These are phyloP conservation scores for Amniataba percoides DNA, from an alignment of 2,797 vertebrate species.

Conservation along the genomic window DNA sequence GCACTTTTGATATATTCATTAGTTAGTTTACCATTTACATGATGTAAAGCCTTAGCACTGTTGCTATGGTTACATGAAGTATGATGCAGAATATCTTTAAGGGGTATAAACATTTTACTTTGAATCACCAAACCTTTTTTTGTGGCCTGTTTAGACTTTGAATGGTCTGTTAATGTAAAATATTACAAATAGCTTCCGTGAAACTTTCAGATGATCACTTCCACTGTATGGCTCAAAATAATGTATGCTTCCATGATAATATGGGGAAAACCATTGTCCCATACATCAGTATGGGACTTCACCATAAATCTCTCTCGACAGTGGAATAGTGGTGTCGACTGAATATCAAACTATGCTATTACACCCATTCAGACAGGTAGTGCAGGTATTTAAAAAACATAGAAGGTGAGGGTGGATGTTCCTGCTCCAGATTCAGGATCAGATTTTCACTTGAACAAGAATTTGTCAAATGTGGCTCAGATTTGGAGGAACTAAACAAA, in stretches of 20 bases:
- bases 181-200: neutral
- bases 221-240: neutral
- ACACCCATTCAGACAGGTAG: neutral
- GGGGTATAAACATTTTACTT: neutral
- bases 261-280: neutral
- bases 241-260: neutral
- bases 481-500: neutral
- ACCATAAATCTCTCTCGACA: neutral
- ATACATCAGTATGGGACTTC: too few relatives aligned
- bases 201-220: neutral
- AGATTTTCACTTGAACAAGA: neutral
- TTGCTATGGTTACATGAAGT: conserved; percentile 10
- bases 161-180: neutral
- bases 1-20: neutral
- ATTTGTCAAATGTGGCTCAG: neutral
- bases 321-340: neutral
- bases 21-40: neutral
- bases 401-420: neutral
- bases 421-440: neutral
- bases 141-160: neutral
- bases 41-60: neutral
- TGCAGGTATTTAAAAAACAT: neutral
- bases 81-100: neutral
- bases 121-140: neutral
- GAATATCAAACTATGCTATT: neutral